phyloP scores from a whole-genome alignment of 2,888 invertebrate species.

The Ceraclea dissimilis region DNA sequence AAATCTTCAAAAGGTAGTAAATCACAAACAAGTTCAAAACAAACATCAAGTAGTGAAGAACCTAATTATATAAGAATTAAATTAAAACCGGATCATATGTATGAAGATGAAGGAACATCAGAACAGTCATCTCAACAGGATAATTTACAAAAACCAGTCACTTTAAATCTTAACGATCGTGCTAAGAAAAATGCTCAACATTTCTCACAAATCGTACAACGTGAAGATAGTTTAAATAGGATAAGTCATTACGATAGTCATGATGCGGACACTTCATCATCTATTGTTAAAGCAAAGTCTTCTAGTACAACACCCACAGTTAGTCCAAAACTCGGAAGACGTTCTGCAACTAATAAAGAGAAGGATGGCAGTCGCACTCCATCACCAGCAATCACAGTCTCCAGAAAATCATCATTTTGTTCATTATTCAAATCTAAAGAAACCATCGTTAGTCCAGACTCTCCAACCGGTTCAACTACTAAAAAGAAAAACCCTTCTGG shows the following conservation, averaged over 20 bases:
- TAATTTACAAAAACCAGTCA: slow-evolving; percentile 29
- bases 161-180: slow-evolving; percentile 31
- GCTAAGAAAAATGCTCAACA: slow-evolving; percentile 36
- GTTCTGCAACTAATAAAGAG: slow-evolving; percentile 19
- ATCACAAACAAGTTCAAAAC: slow-evolving; percentile 31
- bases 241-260: slow-evolving; percentile 24
- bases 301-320: slow-evolving; percentile 32
- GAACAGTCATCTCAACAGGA: slow-evolving; percentile 32
- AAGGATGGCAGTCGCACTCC: slow-evolving; percentile 48
- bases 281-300: slow-evolving; percentile 20
- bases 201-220: slow-evolving; percentile 36
- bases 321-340: slow-evolving; percentile 42
- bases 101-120: slow-evolving; percentile 48
- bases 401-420: slow-evolving; percentile 74
- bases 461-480: slow-evolving; percentile 44
- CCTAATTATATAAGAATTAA: slow-evolving; percentile 58
- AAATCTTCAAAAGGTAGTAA: slow-evolving; percentile 29
- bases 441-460: slow-evolving; percentile 55
- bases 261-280: slow-evolving; percentile 25
- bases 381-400: slow-evolving; percentile 60
- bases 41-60: slow-evolving; percentile 32
- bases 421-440: slow-evolving; percentile 71
- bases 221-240: slow-evolving; percentile 27
- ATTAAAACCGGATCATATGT: slow-evolving; percentile 67
- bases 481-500: slow-evolving; percentile 29